Evolutionary conservation across 1,140 invertebrate genomes (phyloP).

Genomic region (Drosophila lini): DNA sequence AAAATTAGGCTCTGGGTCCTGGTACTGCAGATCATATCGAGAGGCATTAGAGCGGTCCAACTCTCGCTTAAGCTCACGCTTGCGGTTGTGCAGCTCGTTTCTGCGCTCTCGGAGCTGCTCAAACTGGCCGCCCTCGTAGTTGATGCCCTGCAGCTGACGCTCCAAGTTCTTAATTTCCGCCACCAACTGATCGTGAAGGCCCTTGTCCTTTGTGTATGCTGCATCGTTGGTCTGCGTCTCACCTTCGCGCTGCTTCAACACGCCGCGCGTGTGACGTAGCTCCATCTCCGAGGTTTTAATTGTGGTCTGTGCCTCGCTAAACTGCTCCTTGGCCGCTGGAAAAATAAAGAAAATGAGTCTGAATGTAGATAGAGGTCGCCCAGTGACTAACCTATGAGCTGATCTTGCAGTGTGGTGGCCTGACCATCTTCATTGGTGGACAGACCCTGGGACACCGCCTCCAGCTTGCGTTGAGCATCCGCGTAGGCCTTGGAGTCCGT

Average conservation of each 20-base stretch:
- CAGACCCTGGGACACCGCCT: constrained; percentile 93
- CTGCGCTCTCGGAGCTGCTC: constrained; percentile 86
- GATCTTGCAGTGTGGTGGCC: constrained; percentile 94
- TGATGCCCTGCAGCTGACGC: constrained; percentile 84
- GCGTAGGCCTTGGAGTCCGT: constrained; percentile 88
- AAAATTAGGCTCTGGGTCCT: constrained; percentile 91
- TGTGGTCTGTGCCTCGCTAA: constrained; percentile 91
- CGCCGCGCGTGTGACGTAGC: constrained; percentile 88
- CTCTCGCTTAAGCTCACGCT: constrained; percentile 73
- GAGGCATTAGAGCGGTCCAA: constrained; percentile 63
- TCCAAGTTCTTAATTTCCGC: constrained; percentile 86
- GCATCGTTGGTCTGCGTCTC: constrained; percentile 90
- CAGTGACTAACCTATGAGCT: constrained; percentile 89
- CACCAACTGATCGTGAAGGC: constrained; percentile 87
- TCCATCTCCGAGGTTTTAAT: constrained; percentile 92
- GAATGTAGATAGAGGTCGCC: not conserved
- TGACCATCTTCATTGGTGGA: constrained; percentile 92
- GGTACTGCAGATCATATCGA: constrained; percentile 90
- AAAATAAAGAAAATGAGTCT: not conserved
- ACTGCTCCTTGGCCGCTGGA: constrained; percentile 90
- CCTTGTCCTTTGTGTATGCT: constrained; percentile 90
- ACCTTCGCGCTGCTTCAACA: constrained; percentile 88
- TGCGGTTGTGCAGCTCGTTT: constrained; percentile 85
- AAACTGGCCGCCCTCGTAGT: constrained; percentile 89
- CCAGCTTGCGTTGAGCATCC: constrained; percentile 91